A percentile compares a stretch with the other conserved stretches of the same genome.
These are phyloP conservation scores for Ladona fulva DNA, from an alignment of 1,140 invertebrate genomes.

Conservation along the genomic window DNA sequence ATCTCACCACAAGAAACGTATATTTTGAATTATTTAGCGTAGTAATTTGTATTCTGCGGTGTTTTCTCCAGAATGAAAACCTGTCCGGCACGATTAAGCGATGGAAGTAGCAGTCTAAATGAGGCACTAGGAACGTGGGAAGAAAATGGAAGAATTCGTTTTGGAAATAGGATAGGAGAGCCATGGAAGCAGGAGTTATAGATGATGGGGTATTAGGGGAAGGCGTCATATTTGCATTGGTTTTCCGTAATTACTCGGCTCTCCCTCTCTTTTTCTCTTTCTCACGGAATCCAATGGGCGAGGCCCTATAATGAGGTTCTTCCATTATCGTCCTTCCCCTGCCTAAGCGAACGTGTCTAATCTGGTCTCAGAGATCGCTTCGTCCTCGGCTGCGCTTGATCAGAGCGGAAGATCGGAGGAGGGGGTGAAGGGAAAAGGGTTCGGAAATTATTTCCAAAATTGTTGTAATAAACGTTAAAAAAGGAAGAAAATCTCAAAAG, in stretches of 20 bases:
- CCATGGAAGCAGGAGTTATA: too few species aligned
- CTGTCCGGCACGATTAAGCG: too few species aligned
- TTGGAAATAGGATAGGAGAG: too few species aligned
- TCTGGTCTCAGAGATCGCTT: background rate
- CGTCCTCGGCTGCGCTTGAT: background rate
- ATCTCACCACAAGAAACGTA: too few species aligned
- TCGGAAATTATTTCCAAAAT: constrained; percentile 9
- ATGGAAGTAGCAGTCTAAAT: too few species aligned
- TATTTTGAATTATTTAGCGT: too few species aligned
- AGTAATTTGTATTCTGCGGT: too few species aligned
- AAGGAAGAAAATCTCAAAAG: too few species aligned
- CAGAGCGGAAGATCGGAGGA: background rate
- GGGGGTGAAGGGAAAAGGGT: background rate
- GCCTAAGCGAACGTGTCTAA: background rate
- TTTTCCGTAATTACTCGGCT: background rate
- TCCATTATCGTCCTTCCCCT: background rate
- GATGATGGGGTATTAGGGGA: background rate
- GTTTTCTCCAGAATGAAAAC: too few species aligned
- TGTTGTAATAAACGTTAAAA: too few species aligned
- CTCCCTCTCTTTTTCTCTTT: background rate
- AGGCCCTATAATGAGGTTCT: background rate
- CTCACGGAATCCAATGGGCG: background rate
- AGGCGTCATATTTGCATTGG: background rate
- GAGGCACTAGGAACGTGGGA: too few species aligned
- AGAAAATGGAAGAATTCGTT: too few species aligned